Evolutionary conservation across 2,888 invertebrate species (phyloP).

Genomic region (Tubulanus polymorphus): DNA sequence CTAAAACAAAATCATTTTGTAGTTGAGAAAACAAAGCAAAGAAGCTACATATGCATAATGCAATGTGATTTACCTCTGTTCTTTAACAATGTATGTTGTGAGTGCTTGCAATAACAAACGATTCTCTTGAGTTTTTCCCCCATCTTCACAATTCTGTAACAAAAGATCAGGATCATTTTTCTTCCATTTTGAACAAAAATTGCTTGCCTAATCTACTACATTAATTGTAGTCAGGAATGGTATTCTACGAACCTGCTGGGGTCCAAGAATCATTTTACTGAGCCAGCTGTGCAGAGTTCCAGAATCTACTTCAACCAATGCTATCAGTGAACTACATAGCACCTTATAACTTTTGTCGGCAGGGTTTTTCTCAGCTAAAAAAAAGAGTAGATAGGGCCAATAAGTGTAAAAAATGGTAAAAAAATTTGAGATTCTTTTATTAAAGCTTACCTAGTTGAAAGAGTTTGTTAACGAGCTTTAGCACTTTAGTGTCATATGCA

Average conservation of each 20-base stretch:
- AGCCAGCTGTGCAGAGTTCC: constrained; percentile 61
- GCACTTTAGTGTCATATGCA: constrained; percentile 43
- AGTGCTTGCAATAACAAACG: constrained; percentile 67
- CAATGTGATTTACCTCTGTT: constrained; percentile 57
- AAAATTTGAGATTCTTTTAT: not conserved
- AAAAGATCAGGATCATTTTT: not conserved
- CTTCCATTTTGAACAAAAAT: not conserved
- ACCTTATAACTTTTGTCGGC: constrained; percentile 64
- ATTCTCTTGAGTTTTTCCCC: constrained; percentile 62
- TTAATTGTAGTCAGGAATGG: not conserved
- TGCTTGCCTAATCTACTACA: constrained; percentile 6
- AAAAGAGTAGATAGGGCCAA: constrained; percentile 1
- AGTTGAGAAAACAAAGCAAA: not conserved
- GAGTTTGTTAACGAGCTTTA: constrained; percentile 75
- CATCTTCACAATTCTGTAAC: constrained; percentile 28
- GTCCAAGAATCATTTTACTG: constrained; percentile 40
- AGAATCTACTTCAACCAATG: constrained; percentile 64
- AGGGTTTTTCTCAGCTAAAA: constrained; percentile 60
- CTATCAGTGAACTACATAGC: constrained; percentile 65
- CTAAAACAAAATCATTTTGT: constrained; percentile 19
- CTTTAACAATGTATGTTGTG: constrained; percentile 70
- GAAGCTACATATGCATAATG: constrained; percentile 9
- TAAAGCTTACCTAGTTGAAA: constrained; percentile 54
- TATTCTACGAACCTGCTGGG: constrained; percentile 32
- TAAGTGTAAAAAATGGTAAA: not conserved